Percentiles rank a stretch among this genome's conserved stretches.
Conservation (phyloP, 2,113 vertebrate genomes). For the Crotalus tigris region DNA sequence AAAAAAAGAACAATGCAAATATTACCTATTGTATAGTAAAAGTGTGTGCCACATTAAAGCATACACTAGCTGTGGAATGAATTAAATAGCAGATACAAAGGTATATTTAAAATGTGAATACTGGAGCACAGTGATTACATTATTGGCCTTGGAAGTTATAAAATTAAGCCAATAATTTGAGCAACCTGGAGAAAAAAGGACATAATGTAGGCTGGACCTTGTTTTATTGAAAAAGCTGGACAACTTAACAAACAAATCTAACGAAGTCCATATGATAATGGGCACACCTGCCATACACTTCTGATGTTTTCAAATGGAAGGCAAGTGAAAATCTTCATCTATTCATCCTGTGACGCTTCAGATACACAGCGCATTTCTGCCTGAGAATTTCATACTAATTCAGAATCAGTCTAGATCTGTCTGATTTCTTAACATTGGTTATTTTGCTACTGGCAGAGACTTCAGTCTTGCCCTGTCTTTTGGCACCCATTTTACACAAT, state of each 20-base stretch:
- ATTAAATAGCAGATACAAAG: background rate
- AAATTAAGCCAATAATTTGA: background rate
- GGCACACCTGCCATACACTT: background rate
- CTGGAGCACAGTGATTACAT: no score
- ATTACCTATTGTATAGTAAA: background rate
- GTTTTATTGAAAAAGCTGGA: background rate
- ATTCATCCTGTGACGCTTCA: background rate
- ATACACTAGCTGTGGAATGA: background rate
- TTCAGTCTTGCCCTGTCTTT: background rate
- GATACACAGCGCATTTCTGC: background rate
- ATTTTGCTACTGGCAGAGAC: background rate
- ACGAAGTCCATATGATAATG: background rate
- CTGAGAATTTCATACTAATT: background rate
- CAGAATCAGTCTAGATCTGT: background rate
- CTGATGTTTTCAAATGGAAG: background rate
- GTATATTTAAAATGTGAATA: background rate
- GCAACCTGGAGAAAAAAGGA: background rate
- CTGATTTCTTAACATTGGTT: background rate
- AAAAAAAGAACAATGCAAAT: constrained; percentile 39
- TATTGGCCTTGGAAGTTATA: background rate
- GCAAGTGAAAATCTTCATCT: background rate
- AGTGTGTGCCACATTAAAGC: background rate
- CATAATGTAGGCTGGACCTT: background rate
- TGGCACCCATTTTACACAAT: background rate
- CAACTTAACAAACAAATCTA: background rate